Base-by-base conservation (phyloP, 92 coral and sea anemone species). In the Zoanthus sociatus region DNA sequence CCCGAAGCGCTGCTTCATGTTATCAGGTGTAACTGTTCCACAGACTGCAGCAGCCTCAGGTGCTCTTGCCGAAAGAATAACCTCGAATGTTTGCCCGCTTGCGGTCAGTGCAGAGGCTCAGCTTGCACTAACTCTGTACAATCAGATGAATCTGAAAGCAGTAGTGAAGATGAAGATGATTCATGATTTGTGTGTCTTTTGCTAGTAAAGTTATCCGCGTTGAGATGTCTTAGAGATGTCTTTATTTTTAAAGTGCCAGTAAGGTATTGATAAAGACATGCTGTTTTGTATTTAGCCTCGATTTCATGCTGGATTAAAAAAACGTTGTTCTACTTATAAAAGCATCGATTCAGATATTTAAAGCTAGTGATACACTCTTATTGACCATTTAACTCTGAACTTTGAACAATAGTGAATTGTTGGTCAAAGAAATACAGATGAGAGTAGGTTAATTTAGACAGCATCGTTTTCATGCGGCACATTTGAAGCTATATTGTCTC, bases 101-200 rank as follows among this genome's bases (percentile, higher is more conserved):
- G 90, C 68, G 90, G 93, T 21, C 90, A 90, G 84, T 90, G 88
- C 71, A 81, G 76, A 78, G 90, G 90, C 47, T 61, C 90, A 14
- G 92, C 26, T 44, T 90, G 90, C 68, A 90, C 90, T 9, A 86
- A 7, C 17, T 71, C 7, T 56, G 64, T 56, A 56, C 64, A 56
- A 56, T 16, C 64, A 56, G 64, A 56, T 71, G 46, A 30, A 44
- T 5, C 76, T 30, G 76, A 71, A 30, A 44, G 46, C 76, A 71
- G 17, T 2, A 30, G n/a, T 71, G 76, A 71, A 32, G 37, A 71
- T 44, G 50, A 71, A 32, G 37, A 71, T 44, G 50, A 71, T 71
- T 30, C 46, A 14, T 71, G 46, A 71, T 32, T 69, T 56, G n/a
- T 56, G 64, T 31, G 26, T 26, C 79, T 74, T 32, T 74, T 74